A percentile compares a stretch with the other conserved stretches of the same genome.
phyloP scores from a whole-genome alignment of 2,797 vertebrate genomes.

The Threskiornis aethiopicus region DNA sequence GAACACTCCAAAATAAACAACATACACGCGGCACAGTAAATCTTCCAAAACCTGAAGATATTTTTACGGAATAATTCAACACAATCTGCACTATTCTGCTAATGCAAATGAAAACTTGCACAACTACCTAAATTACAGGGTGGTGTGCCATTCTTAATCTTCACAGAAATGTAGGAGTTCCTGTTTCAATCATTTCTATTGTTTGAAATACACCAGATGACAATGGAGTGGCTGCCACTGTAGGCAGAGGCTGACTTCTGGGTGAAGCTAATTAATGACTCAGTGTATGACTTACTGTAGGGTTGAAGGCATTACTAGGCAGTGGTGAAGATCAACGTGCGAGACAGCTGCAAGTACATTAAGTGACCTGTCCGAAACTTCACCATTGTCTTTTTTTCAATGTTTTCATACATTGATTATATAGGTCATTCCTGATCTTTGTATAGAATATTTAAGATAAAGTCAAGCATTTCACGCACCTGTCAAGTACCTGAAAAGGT shows the following conservation, averaged over 20 bases:
- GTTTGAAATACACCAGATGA: constrained; percentile 50
- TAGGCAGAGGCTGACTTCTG: constrained; percentile 34
- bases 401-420: background rate
- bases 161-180: constrained; percentile 67
- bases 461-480: background rate
- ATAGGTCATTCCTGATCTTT: background rate
- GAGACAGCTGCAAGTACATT: background rate
- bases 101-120: constrained; percentile 58
- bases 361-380: background rate
- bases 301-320: background rate
- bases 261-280: constrained; percentile 37
- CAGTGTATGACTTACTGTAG: background rate
- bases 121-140: constrained; percentile 60
- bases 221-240: constrained; percentile 42
- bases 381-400: background rate
- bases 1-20: constrained; percentile 27
- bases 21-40: background rate
- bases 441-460: background rate
- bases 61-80: constrained; percentile 23
- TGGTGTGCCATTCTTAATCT: constrained; percentile 66
- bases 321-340: background rate
- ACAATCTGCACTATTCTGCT: constrained; percentile 17
- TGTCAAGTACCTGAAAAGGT: background rate
- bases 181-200: constrained; percentile 67
- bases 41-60: constrained; percentile 10